Percentiles rank a stretch among this genome's conserved stretches.
These are phyloP conservation scores for Aplodontia rufa DNA, from an alignment of 2,113 vertebrate species.

Conservation along the genomic window DNA sequence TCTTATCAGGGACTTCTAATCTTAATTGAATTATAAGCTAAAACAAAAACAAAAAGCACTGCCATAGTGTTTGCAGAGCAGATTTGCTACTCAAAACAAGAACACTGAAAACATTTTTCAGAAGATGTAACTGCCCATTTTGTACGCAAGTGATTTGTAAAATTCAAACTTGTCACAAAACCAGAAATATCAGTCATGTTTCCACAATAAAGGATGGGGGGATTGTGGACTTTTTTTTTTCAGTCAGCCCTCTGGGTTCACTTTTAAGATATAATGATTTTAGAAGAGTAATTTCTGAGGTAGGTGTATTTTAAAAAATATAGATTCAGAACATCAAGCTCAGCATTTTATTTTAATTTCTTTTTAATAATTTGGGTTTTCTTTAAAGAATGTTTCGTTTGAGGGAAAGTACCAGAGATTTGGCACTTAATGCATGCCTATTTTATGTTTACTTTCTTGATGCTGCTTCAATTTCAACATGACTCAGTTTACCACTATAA, in stretches of 20 bases:
- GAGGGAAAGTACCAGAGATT: background rate
- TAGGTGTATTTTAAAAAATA: background rate
- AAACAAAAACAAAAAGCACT: background rate
- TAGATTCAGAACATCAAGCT: background rate
- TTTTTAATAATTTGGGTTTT: background rate
- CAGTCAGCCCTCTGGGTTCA: background rate
- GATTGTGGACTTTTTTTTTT: background rate
- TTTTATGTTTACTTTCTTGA: constrained; percentile 15
- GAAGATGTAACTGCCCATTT: background rate
- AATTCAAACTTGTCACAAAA: background rate
- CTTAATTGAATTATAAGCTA: background rate
- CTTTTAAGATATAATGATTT: constrained; percentile 17
- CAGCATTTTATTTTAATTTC: background rate
- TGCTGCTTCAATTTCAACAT: constrained; percentile 31
- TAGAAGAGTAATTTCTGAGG: background rate
- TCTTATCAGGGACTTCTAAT: background rate
- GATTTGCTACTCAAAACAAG: background rate
- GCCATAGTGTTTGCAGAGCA: background rate
- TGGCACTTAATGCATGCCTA: background rate
- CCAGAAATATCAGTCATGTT: background rate
- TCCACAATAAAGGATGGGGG: background rate
- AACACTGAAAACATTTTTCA: background rate
- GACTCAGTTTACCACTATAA: constrained; percentile 62
- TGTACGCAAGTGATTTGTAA: background rate
- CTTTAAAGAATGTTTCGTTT: background rate